Percentiles rank a stretch among this genome's conserved stretches.
Evolutionary conservation across 2,888 invertebrate genomes (phyloP).

Genomic region (Oxyteleia sp.): DNA sequence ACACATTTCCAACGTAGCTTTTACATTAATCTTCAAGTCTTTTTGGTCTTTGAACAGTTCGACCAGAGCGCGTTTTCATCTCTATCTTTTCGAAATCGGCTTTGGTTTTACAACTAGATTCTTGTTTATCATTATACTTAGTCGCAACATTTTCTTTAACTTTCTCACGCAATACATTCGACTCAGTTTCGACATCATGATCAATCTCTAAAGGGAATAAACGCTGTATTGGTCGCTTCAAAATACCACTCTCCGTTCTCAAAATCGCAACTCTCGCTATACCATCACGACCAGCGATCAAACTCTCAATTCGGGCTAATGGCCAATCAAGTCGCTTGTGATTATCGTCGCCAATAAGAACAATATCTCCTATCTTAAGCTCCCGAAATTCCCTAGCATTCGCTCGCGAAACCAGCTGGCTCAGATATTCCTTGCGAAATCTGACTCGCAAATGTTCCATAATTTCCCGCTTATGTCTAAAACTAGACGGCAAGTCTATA

Average conservation of each 20-base stretch:
- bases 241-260: too few relatives aligned
- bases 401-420: not conserved
- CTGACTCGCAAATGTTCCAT: slow-evolving; percentile 22
- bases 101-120: slow-evolving; percentile 13
- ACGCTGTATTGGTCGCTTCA: slow-evolving; percentile 26
- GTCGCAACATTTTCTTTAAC: not conserved
- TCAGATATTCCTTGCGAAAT: slow-evolving; percentile 10
- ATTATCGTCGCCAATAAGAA: not conserved
- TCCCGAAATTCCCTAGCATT: not conserved
- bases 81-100: not conserved
- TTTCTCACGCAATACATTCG: slow-evolving; percentile 6
- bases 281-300: too few relatives aligned
- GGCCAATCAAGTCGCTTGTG: not conserved
- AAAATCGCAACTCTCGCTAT: too few relatives aligned
- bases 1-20: slow-evolving; percentile 6
- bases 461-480: slow-evolving; percentile 9
- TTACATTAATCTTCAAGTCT: slow-evolving; percentile 6
- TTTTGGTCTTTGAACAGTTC: slow-evolving; percentile 10
- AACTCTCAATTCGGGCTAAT: too few relatives aligned
- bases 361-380: not conserved
- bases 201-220: slow-evolving; percentile 35
- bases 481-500: slow-evolving; percentile 28
- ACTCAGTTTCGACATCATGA: not conserved
- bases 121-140: not conserved
- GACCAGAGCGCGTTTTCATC: slow-evolving; percentile 2